Evolutionary conservation across 1,140 invertebrate species (phyloP), one percentile per base, ranked within the genome.

Genomic region (Papilio dardanus): DNA sequence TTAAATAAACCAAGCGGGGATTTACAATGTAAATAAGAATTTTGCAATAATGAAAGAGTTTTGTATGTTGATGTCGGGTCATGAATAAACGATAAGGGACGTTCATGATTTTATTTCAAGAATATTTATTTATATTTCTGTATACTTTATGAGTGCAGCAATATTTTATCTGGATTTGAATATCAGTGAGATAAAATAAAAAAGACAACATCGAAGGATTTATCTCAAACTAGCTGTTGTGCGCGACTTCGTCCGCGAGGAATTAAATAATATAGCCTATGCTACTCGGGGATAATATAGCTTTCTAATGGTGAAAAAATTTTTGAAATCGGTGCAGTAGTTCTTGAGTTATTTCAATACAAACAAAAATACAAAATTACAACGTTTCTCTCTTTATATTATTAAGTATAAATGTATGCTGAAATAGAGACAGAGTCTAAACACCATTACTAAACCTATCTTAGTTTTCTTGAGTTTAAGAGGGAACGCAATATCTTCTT

Each of bases 1-100:
- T 73, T 73, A 73, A 54, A 73, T 73, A 73, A 73, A 54, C 33
- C 71, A 58, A 54, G 28, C 33, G 46, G 3, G 5, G 68, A 73
- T 73, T 73, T 73, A 73, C 71, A 73, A 73, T 73, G 71, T 73
- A 73, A 73, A 73, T 73, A 73, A 73, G 71, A 58, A 19, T 73
- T 73, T 73, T 73, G 71, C 46, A 54, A 58, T 73, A 73, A 73
- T 73, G 71, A 71, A 71, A 71, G 68, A 73, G 42, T 73, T 73
- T 73, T 73, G 46, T 73, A 73, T 73, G 71, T 16, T 73, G 71
- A 73, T 73, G 71, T 58, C 30, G 30, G 14, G 35, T 58, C 68
- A 73, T 73, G 71, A 73, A 73, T 73, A 73, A 58, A 50, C 28
- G 71, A 73, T 73, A 54, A 58, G 71, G 68, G 40, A 71, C 21